These are phyloP conservation scores for Pelecanoides urinatrix DNA, from an alignment of 2,113 vertebrate genomes.

Conservation along the genomic window DNA sequence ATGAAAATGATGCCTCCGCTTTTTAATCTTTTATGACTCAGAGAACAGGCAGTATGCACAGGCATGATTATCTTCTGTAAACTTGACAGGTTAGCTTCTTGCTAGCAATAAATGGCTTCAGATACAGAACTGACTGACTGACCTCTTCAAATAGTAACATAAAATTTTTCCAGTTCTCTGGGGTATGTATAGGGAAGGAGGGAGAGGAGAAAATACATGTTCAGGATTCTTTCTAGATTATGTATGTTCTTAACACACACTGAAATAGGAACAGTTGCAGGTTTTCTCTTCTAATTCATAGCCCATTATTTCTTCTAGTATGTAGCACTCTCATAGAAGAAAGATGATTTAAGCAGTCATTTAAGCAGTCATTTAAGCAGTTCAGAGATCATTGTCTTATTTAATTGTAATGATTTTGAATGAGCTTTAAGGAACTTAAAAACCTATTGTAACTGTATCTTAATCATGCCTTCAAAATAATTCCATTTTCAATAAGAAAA, in stretches of 20 bases:
- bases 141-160: not conserved
- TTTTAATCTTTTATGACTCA: not conserved
- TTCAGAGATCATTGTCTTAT: not conserved
- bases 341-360: not conserved
- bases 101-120: not conserved
- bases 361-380: not conserved
- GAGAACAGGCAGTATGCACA: not conserved
- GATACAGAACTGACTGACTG: not conserved
- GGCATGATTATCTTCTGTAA: not conserved
- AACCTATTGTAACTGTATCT: not conserved
- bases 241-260: not conserved
- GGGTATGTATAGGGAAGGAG: not conserved
- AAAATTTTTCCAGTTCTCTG: not conserved
- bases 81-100: not conserved
- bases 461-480: not conserved
- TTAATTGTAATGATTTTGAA: not conserved
- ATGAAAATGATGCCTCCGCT: not conserved
- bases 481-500: not conserved
- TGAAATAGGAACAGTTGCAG: not conserved
- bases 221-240: not conserved
- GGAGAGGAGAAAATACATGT: rapidly evolving
- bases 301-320: not conserved
- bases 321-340: not conserved
- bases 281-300: not conserved
- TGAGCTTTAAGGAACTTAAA: not conserved